Evolutionary conservation across 92 coral and sea anemone species (phyloP).

Genomic region (Diadumene lineata): DNA sequence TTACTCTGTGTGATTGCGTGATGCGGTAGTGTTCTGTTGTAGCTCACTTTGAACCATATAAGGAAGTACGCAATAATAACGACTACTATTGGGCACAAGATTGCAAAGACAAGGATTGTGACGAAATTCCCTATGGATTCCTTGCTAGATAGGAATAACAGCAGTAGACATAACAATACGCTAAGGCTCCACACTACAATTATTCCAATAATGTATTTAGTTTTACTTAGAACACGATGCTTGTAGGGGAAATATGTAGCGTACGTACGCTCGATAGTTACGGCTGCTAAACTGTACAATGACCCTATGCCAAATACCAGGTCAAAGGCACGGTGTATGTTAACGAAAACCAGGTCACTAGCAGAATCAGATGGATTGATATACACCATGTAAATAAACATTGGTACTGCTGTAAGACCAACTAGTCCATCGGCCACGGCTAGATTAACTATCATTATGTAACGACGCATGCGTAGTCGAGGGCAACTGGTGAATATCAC

Average conservation of each 20-base stretch:
- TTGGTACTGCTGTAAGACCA: no score
- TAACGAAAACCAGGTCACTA: no score
- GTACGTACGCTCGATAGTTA: neutral
- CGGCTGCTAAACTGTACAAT: constrained; percentile 21
- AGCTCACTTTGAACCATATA: constrained; percentile 7
- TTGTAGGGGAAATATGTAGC: neutral
- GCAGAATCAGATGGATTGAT: no score
- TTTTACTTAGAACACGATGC: neutral
- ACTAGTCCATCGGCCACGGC: no score
- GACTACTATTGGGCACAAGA: neutral
- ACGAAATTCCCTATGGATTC: neutral
- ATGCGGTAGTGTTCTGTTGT: neutral
- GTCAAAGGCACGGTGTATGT: no score
- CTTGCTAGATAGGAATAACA: neutral
- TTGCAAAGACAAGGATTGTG: neutral
- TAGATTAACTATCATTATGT: no score
- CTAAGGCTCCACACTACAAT: neutral
- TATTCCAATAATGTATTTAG: neutral
- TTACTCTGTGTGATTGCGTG: constrained; percentile 13
- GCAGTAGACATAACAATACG: neutral
- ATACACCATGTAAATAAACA: no score
- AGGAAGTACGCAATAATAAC: neutral
- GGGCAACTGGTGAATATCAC: no score
- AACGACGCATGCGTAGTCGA: no score
- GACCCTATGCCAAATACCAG: constrained; percentile 51